A percentile compares a stretch with the other conserved stretches of the same genome.
Evolutionary conservation across 2,113 vertebrate genomes (phyloP).

Genomic region (Mesoclemmys tuberculata): DNA sequence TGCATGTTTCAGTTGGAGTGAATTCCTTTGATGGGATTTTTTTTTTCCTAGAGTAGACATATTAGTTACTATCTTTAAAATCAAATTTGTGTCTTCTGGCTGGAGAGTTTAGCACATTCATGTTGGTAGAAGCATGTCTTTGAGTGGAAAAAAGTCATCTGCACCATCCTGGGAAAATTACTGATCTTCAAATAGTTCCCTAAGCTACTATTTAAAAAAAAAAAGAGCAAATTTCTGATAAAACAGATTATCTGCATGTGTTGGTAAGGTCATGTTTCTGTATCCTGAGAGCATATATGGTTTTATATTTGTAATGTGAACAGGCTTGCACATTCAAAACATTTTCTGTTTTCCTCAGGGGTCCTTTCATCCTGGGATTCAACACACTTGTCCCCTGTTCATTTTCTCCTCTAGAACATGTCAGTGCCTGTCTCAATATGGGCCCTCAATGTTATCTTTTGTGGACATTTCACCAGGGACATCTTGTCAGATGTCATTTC

Average conservation of each 20-base stretch:
- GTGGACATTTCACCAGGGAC: not conserved
- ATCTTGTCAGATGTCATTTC: not conserved
- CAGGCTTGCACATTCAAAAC: not conserved
- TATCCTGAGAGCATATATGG: not conserved
- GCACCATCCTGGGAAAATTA: constrained; percentile 25
- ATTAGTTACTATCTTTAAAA: constrained; percentile 42
- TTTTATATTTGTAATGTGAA: not conserved
- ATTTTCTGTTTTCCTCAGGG: fast-evolving
- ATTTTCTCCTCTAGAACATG: not conserved
- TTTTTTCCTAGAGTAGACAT: not conserved
- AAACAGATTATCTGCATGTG: not conserved
- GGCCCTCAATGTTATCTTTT: not conserved
- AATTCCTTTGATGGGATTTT: not conserved
- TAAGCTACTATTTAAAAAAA: not conserved
- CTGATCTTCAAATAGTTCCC: constrained; percentile 4
- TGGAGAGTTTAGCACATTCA: constrained; percentile 29
- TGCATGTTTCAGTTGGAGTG: not conserved
- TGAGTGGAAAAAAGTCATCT: not conserved
- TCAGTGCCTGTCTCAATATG: not conserved
- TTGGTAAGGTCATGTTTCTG: constrained; percentile 24
- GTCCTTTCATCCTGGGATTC: not conserved
- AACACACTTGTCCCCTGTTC: not conserved
- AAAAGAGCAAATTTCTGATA: not conserved
- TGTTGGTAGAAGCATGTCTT: constrained; percentile 14
- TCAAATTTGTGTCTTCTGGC: constrained; percentile 5